These are phyloP conservation scores for Tricholaema leucomelas DNA, from an alignment of 2,113 vertebrate genomes.

Conservation along the genomic window DNA sequence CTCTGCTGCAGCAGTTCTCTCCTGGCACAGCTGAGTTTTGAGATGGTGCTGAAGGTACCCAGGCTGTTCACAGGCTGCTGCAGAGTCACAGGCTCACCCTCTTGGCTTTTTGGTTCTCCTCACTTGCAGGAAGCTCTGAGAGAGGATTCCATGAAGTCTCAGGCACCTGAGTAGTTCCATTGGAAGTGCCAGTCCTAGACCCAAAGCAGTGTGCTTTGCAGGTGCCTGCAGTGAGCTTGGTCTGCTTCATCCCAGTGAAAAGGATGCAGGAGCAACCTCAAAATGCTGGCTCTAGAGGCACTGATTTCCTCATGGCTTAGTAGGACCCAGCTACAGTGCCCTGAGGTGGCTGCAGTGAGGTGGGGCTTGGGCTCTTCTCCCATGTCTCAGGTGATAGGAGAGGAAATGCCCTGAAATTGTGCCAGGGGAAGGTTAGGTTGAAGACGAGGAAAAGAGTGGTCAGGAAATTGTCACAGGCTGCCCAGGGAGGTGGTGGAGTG, in stretches of 20 bases:
- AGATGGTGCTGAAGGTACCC: conserved; percentile 25
- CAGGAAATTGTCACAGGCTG: too few relatives aligned
- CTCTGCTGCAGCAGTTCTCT: neutral
- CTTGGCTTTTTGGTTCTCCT: conserved; percentile 57
- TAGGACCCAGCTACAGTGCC: neutral
- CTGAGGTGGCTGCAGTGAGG: too few relatives aligned
- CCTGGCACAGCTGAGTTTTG: neutral
- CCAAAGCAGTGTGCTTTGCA: neutral
- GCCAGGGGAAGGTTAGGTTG: too few relatives aligned
- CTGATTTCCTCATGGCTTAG: neutral
- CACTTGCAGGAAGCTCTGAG: conserved; percentile 62
- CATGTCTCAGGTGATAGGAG: too few relatives aligned
- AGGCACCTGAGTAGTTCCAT: neutral
- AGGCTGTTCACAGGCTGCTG: conserved; percentile 4
- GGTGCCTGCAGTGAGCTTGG: neutral
- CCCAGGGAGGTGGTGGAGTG: too few relatives aligned
- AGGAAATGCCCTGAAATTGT: too few relatives aligned
- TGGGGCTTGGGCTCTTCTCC: too few relatives aligned
- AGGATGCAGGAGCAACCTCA: neutral
- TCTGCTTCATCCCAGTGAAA: neutral
- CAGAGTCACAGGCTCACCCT: conserved; percentile 53
- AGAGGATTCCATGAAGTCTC: conserved; percentile 23
- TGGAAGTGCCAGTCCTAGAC: neutral
- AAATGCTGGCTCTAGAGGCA: rapidly evolving
- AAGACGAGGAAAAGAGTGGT: too few relatives aligned